Conservation (phyloP, 1,140 invertebrate genomes). For the Drosophila sechellia region DNA sequence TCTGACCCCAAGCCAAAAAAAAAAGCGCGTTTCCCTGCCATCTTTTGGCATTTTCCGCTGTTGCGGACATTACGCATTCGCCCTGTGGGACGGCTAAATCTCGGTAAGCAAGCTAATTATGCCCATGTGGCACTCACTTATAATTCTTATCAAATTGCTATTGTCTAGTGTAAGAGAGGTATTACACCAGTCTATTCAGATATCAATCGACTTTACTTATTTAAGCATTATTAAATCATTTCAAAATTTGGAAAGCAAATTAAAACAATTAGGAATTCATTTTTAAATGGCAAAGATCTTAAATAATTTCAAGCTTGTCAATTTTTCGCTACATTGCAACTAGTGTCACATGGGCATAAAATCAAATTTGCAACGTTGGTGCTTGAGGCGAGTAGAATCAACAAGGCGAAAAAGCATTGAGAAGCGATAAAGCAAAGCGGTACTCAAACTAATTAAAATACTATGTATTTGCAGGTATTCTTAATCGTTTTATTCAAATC, state of each 20-base stretch:
- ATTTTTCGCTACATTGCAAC: neutral
- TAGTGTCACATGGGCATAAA: neutral
- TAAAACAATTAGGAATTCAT: too few species aligned
- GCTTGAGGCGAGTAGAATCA: constrained; percentile 1
- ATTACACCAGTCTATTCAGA: too few species aligned
- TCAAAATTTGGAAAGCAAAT: too few species aligned
- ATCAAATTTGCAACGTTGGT: neutral
- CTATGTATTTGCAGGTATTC: constrained; percentile 29
- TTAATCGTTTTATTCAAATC: constrained; percentile 38
- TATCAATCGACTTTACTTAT: too few species aligned
- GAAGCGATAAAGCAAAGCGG: constrained; percentile 39
- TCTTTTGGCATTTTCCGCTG: constrained; percentile 3
- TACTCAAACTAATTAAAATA: constrained; percentile 16
- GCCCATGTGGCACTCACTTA: constrained; percentile 4
- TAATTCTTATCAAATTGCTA: neutral
- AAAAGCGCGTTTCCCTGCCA: too few species aligned
- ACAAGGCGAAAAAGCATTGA: constrained; percentile 32
- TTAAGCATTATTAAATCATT: too few species aligned
- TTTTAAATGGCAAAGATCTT: too few species aligned
- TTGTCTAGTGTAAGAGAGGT: neutral
- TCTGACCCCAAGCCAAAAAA: constrained; percentile 49
- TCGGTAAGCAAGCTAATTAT: constrained; percentile 20
- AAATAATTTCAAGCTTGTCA: neutral
- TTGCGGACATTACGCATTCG: constrained; percentile 62
- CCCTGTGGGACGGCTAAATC: constrained; percentile 22